These are phyloP conservation scores for Calidris pugnax DNA, from an alignment of 2,113 vertebrate species.

Conservation along the genomic window DNA sequence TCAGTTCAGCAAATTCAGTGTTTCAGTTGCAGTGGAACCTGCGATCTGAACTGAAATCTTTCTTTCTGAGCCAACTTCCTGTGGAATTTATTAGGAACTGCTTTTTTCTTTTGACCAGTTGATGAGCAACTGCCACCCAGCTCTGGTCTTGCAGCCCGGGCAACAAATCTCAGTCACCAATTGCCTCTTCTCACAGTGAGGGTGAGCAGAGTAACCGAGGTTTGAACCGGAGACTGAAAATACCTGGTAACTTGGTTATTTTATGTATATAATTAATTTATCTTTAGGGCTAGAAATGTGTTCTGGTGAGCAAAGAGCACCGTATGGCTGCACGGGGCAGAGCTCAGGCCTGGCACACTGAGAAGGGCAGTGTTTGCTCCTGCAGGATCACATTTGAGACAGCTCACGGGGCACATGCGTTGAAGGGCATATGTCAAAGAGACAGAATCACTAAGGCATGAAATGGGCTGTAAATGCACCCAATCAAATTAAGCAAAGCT, in stretches of 20 bases:
- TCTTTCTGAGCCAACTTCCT: background rate
- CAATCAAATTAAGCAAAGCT: background rate
- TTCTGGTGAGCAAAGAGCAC: background rate
- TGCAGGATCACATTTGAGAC: background rate
- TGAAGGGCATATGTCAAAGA: background rate
- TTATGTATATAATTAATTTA: background rate
- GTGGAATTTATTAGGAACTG: background rate
- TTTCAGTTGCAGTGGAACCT: background rate
- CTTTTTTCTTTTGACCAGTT: background rate
- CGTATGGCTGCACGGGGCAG: background rate
- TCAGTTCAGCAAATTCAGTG: background rate
- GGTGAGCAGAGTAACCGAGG: background rate
- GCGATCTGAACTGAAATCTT: background rate
- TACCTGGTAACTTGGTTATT: background rate
- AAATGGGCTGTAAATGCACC: background rate
- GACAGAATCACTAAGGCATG: background rate
- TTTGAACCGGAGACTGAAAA: background rate
- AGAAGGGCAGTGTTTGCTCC: background rate
- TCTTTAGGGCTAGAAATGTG: background rate
- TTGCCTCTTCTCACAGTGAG: background rate
- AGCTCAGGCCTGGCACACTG: background rate
- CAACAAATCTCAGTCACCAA: background rate
- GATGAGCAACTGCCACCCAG: background rate
- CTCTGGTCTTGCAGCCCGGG: background rate
- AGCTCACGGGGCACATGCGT: rapidly evolving